These are phyloP conservation scores for Tillus elongatus DNA, from an alignment of 2,888 invertebrate species.

Conservation along the genomic window DNA sequence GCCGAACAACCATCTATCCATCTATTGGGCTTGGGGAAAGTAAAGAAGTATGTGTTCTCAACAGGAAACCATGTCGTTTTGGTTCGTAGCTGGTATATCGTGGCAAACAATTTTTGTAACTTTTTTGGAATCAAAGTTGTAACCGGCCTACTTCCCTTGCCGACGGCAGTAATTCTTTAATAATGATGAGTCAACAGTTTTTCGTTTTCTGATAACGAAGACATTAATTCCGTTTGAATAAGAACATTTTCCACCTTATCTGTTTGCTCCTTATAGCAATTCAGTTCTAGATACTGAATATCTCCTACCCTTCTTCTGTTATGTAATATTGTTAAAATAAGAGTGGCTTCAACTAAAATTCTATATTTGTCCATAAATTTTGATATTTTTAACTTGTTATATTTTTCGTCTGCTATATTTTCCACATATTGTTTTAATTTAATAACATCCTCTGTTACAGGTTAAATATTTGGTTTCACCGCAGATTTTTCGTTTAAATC, in stretches of 20 bases:
- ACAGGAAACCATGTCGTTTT: constrained; percentile 11
- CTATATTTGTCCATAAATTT: constrained; percentile 11
- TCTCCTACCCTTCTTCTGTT: constrained; percentile 19
- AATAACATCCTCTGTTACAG: constrained; percentile 2
- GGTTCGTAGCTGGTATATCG: constrained; percentile 13
- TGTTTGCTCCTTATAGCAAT: constrained; percentile 12
- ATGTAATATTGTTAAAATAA: constrained; percentile 16
- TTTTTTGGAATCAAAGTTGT: constrained; percentile 16
- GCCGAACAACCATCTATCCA: constrained; percentile 20
- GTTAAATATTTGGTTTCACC: not conserved
- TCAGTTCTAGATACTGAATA: constrained; percentile 17
- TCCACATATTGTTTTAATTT: not conserved
- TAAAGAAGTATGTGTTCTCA: constrained; percentile 18
- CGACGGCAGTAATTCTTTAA: constrained; percentile 14
- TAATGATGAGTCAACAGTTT: constrained; percentile 16
- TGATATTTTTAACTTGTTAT: constrained; percentile 6
- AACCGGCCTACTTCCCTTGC: constrained; percentile 16
- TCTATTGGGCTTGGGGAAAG: constrained; percentile 14
- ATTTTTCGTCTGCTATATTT: constrained; percentile 13
- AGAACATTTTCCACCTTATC: not conserved
- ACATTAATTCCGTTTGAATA: constrained; percentile 10
- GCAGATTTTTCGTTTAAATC: constrained; percentile 16
- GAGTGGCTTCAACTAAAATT: constrained; percentile 16
- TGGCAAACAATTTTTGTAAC: constrained; percentile 12
- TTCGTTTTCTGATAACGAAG: constrained; percentile 16